A percentile compares a stretch with the other conserved stretches of the same genome.
These are phyloP conservation scores for Drosophila triauraria DNA, from an alignment of 1,140 invertebrate genomes.

Conservation along the genomic window DNA sequence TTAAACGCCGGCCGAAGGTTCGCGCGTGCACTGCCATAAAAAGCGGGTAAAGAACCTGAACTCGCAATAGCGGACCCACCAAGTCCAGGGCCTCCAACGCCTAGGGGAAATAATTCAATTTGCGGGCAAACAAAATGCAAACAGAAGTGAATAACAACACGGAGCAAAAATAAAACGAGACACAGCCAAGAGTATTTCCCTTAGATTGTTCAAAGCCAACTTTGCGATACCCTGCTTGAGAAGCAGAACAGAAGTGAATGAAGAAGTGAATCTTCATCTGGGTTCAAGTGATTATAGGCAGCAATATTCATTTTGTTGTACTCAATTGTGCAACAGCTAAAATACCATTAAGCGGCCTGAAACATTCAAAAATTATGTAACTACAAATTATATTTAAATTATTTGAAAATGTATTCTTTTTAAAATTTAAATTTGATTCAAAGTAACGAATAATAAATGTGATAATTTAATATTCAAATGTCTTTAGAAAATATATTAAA, in stretches of 20 bases:
- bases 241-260: background rate
- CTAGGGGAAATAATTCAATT: slow-evolving; percentile 71
- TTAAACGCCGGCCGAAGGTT: slow-evolving; percentile 15
- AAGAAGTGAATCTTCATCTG: background rate
- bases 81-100: slow-evolving; percentile 17
- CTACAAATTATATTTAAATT: background rate
- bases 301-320: too few species aligned
- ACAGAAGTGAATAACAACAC: slow-evolving; percentile 32
- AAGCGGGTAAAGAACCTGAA: slow-evolving; percentile 20
- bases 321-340: background rate
- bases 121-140: slow-evolving; percentile 61
- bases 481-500: background rate
- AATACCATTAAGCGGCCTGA: background rate
- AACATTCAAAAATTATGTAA: background rate
- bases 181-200: slow-evolving; percentile 19
- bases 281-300: background rate
- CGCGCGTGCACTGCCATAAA: slow-evolving; percentile 17
- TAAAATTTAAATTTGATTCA: background rate
- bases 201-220: slow-evolving; percentile 5
- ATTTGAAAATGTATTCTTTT: background rate
- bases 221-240: slow-evolving; percentile 8
- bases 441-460: background rate
- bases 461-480: background rate
- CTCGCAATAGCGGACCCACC: slow-evolving; percentile 11
- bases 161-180: slow-evolving; percentile 26